Percentiles rank a stretch among this genome's conserved stretches.
These are phyloP conservation scores for Drosophila setosimentum DNA, from an alignment of 2,888 invertebrate genomes.

Conservation along the genomic window DNA sequence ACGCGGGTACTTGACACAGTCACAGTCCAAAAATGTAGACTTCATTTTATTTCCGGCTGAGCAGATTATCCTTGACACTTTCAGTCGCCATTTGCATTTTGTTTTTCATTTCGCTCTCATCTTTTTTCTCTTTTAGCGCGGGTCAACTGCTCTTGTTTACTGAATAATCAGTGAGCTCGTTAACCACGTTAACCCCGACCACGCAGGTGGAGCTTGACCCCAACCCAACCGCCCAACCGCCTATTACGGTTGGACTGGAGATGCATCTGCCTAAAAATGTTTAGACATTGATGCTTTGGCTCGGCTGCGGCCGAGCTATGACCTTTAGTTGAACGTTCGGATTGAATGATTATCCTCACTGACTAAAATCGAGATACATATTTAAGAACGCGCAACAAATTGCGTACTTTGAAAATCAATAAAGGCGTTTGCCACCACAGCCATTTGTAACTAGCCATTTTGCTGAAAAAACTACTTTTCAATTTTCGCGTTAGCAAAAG, in stretches of 20 bases:
- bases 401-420: constrained; percentile 54
- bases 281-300: constrained; percentile 62
- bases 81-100: constrained; percentile 52
- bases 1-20: background rate
- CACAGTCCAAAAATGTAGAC: constrained; percentile 8
- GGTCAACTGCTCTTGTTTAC: constrained; percentile 42
- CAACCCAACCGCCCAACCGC: background rate
- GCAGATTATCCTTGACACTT: constrained; percentile 72
- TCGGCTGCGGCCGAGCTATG: constrained; percentile 42
- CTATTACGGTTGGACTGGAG: constrained; percentile 28
- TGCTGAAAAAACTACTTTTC: constrained; percentile 65
- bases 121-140: constrained; percentile 8
- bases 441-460: constrained; percentile 43
- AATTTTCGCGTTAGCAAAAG: constrained; percentile 58
- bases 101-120: constrained; percentile 38
- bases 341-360: background rate
- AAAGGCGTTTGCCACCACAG: constrained; percentile 43
- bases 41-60: constrained; percentile 46
- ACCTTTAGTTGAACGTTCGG: background rate
- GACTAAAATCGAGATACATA: background rate
- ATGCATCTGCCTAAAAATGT: constrained; percentile 30
- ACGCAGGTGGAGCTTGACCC: background rate
- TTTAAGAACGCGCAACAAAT: constrained; percentile 12
- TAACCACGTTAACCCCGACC: constrained; percentile 37
- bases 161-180: constrained; percentile 69